phyloP scores from a whole-genome alignment of 2,888 invertebrate genomes.

The Drosophila austrosaltans region DNA sequence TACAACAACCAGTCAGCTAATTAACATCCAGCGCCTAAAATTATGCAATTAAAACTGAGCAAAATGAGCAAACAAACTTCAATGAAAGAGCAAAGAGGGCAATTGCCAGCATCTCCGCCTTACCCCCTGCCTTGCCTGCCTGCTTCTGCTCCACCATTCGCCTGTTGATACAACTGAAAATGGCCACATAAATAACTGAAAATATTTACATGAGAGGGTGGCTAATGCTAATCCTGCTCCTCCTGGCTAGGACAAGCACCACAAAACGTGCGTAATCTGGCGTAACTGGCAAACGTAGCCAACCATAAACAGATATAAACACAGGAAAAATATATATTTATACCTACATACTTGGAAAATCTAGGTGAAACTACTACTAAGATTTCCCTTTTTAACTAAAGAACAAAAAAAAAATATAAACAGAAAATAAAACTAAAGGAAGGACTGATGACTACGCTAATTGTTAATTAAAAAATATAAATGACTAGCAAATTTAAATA shows the following conservation, averaged over 20 bases:
- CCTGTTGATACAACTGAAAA: conserved; percentile 69
- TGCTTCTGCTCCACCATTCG: background rate
- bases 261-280: conserved; percentile 52
- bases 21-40: conserved; percentile 44
- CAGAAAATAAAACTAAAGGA: no score
- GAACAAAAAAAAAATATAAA: no score
- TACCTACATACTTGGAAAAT: background rate
- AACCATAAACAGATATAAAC: background rate
- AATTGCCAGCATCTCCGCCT: background rate
- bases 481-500: no score
- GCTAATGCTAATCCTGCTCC: background rate
- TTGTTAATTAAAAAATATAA: no score
- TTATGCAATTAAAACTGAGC: conserved; percentile 72
- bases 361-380: conserved; percentile 8
- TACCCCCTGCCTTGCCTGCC: background rate
- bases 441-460: no score
- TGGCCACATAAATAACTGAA: conserved; percentile 74
- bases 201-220: conserved; percentile 62
- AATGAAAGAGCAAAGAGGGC: conserved; percentile 19
- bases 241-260: conserved; percentile 32
- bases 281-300: conserved; percentile 16
- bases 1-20: conserved; percentile 29
- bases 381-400: no score
- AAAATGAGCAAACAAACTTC: conserved; percentile 68
- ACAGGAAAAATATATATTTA: background rate